phyloP scores from a whole-genome alignment of 2,113 vertebrate species.

The Neogobius melanostomus region DNA sequence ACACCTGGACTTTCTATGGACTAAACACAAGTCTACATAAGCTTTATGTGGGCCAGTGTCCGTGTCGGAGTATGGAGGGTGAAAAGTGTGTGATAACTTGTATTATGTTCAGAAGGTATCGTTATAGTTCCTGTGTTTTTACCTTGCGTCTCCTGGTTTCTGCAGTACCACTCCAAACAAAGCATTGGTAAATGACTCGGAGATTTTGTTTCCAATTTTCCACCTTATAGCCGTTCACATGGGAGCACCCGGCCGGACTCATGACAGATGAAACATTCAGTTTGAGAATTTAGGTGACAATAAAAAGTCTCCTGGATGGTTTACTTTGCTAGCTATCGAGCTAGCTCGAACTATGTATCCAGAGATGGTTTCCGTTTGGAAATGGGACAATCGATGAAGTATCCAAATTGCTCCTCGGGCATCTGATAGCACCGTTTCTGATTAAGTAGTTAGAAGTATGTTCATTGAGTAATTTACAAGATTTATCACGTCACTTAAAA shows the following conservation, averaged over 20 bases:
- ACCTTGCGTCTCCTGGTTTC: conserved; percentile 98
- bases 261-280: conserved; percentile 85
- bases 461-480: conserved; percentile 35
- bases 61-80: conserved; percentile 40
- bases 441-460: conserved; percentile 28
- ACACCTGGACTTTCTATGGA: conserved; percentile 26
- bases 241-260: conserved; percentile 95
- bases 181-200: conserved; percentile 97
- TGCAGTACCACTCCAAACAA: conserved; percentile 95
- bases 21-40: conserved; percentile 25
- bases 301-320: conserved; percentile 69
- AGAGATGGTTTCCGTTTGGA: conserved; percentile 75
- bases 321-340: conserved; percentile 61
- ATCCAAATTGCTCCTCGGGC: conserved; percentile 71
- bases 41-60: conserved; percentile 44
- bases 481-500: conserved; percentile 28
- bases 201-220: conserved; percentile 99
- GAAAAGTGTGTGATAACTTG: conserved; percentile 22
- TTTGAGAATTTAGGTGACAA: conserved; percentile 63
- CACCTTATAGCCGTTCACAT: conserved; percentile 98
- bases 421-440: conserved; percentile 62
- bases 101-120: conserved; percentile 22
- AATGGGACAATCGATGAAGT: conserved; percentile 73
- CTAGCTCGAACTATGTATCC: conserved; percentile 71
- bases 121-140: conserved; percentile 62